A percentile compares a stretch with the other conserved stretches of the same genome.
phyloP scores from a whole-genome alignment of 2,113 vertebrate species.

The Axis porcinus region DNA sequence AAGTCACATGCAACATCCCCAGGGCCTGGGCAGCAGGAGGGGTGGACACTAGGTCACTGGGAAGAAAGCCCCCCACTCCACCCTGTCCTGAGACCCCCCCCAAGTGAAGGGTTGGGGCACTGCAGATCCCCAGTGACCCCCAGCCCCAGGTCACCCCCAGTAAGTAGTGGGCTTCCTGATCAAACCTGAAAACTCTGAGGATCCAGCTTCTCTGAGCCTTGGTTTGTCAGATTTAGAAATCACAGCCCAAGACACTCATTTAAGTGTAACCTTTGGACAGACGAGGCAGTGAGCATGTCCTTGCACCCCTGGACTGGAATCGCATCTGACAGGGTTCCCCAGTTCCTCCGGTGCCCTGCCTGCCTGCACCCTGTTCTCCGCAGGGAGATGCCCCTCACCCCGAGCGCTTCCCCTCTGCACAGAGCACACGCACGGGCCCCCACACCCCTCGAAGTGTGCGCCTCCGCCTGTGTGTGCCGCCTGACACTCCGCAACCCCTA shows the following conservation, averaged over 20 bases:
- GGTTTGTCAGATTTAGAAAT: not conserved
- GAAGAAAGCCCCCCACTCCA: not conserved
- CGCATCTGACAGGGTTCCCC: too few species aligned
- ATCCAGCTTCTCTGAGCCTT: not conserved
- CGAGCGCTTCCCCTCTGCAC: not conserved
- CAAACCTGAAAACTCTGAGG: not conserved
- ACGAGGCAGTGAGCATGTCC: not conserved
- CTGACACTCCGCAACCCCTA: not conserved
- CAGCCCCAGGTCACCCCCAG: not conserved
- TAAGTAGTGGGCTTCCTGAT: not conserved
- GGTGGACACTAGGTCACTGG: not conserved
- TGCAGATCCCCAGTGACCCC: not conserved
- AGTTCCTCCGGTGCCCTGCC: not conserved
- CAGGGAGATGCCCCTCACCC: not conserved
- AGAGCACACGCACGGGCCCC: accelerated
- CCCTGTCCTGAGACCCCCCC: not conserved
- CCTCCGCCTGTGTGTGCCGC: not conserved
- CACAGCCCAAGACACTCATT: not conserved
- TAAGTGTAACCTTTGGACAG: not conserved
- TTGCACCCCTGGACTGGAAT: not conserved
- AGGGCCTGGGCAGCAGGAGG: not conserved
- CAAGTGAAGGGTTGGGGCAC: not conserved
- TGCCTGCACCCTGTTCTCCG: not conserved
- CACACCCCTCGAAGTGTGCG: not conserved
- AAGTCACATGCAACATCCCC: not conserved